These are phyloP conservation scores for Pyrocoelia pectoralis DNA, from an alignment of 2,888 invertebrate genomes.

Conservation along the genomic window DNA sequence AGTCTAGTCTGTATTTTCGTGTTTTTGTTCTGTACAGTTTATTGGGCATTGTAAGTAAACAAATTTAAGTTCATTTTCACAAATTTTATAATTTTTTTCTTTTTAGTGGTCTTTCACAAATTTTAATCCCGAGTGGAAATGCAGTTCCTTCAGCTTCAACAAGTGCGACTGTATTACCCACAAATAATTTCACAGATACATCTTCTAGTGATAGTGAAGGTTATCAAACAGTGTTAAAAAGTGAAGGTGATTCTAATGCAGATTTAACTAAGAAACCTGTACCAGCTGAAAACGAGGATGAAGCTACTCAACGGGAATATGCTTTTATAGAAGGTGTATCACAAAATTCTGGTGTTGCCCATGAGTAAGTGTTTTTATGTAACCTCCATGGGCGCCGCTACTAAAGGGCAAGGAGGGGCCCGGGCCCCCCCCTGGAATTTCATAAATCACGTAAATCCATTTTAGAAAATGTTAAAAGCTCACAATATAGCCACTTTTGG, in stretches of 20 bases:
- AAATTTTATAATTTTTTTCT: conserved; percentile 40
- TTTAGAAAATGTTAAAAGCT: too few species aligned
- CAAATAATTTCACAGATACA: conserved; percentile 27
- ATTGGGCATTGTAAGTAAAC: conserved; percentile 42
- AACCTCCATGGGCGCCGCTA: too few species aligned
- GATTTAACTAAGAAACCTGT: conserved; percentile 45
- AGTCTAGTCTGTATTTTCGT: conserved; percentile 67
- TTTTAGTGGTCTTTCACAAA: conserved; percentile 67
- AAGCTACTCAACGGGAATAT: conserved; percentile 58
- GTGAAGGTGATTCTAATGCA: conserved; percentile 34
- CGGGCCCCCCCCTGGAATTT: too few species aligned
- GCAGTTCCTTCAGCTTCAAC: conserved; percentile 25
- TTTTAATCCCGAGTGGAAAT: conserved; percentile 67
- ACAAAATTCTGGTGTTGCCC: conserved; percentile 65
- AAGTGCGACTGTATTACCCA: conserved; percentile 11
- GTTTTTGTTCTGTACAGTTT: conserved; percentile 65
- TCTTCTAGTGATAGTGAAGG: conserved; percentile 23
- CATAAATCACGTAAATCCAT: too few species aligned
- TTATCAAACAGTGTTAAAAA: conserved; percentile 19
- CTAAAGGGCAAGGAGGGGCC: too few species aligned
- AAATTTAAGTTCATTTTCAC: not conserved
- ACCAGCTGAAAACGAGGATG: conserved; percentile 45
- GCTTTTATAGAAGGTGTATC: conserved; percentile 63
- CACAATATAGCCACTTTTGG: too few species aligned
- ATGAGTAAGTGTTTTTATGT: conserved; percentile 61